Percentiles rank a stretch among this genome's conserved stretches.
These are phyloP conservation scores for Limnothrissa miodon DNA, from an alignment of 2,113 vertebrate species.

Conservation along the genomic window DNA sequence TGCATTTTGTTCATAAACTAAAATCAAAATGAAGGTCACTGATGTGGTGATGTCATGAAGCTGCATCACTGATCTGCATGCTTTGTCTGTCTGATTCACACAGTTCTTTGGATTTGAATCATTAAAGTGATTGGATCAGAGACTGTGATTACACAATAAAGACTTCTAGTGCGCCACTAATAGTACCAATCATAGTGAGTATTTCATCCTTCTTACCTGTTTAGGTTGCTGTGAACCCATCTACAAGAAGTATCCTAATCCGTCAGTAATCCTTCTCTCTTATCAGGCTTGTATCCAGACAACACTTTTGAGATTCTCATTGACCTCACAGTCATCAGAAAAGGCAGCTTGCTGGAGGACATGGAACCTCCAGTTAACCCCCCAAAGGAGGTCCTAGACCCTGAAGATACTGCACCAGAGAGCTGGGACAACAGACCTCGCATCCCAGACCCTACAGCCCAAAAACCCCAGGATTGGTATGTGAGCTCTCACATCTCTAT, in stretches of 20 bases:
- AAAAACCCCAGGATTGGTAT: slow-evolving; percentile 49
- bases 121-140: neutral
- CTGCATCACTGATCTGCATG: neutral
- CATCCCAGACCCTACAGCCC: slow-evolving; percentile 42
- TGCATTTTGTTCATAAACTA: neutral
- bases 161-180: neutral
- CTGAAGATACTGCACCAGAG: slow-evolving; percentile 39
- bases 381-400: slow-evolving; percentile 42
- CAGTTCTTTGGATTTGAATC: slow-evolving; percentile 6
- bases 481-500: neutral
- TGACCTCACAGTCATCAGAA: slow-evolving; percentile 49
- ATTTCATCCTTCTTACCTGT: neutral
- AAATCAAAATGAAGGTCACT: neutral
- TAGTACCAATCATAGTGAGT: slow-evolving; percentile 8
- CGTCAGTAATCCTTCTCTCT: neutral
- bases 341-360: slow-evolving; percentile 52
- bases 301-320: slow-evolving; percentile 56
- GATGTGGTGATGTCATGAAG: neutral
- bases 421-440: slow-evolving; percentile 45
- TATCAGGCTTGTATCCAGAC: slow-evolving; percentile 53
- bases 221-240: neutral
- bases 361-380: slow-evolving; percentile 42
- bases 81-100: neutral
- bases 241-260: neutral
- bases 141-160: slow-evolving; percentile 17